Conservation (phyloP, 2,888 invertebrate genomes). For the Perdita meconis region DNA sequence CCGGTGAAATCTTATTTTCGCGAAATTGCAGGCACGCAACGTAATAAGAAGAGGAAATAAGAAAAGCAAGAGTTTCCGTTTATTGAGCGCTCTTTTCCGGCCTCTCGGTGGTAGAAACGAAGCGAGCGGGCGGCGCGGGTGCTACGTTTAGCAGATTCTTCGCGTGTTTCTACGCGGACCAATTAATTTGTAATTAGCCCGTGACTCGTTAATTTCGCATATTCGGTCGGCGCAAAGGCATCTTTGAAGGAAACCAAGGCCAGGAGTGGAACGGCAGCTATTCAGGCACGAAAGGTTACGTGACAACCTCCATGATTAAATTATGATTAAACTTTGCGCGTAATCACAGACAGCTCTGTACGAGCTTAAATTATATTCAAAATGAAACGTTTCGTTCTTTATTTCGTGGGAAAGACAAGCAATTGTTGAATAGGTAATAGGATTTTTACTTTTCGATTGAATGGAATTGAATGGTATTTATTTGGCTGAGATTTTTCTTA, state of each 20-base stretch:
- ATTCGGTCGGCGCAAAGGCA: conserved; percentile 20
- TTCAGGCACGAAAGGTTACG: conserved; percentile 33
- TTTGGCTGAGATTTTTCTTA: too few species aligned
- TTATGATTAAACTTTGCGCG: conserved; percentile 43
- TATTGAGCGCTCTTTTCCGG: conserved; percentile 36
- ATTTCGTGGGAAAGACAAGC: too few species aligned
- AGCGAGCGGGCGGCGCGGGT: conserved; percentile 18
- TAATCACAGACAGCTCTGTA: conserved; percentile 18
- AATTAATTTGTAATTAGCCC: conserved; percentile 67
- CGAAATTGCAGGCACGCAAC: conserved; percentile 32
- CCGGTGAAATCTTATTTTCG: conserved; percentile 28
- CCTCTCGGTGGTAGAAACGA: conserved; percentile 27
- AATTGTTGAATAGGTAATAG: too few species aligned
- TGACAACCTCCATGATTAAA: conserved; percentile 44
- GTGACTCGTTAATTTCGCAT: conserved; percentile 61
- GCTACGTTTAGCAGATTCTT: conserved; percentile 49
- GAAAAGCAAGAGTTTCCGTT: conserved; percentile 31
- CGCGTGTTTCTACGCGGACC: conserved; percentile 40
- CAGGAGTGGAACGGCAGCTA: conserved; percentile 3
- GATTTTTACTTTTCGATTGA: too few species aligned
- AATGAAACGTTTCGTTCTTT: too few species aligned
- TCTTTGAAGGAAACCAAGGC: conserved; percentile 22
- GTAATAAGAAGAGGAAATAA: not conserved
- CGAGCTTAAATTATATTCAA: not conserved
- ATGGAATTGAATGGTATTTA: too few species aligned